Percentiles rank a stretch among this genome's conserved stretches.
Evolutionary conservation across 92 coral and sea anemone species (phyloP).

Genomic region (Micromussa lordhowensis): DNA sequence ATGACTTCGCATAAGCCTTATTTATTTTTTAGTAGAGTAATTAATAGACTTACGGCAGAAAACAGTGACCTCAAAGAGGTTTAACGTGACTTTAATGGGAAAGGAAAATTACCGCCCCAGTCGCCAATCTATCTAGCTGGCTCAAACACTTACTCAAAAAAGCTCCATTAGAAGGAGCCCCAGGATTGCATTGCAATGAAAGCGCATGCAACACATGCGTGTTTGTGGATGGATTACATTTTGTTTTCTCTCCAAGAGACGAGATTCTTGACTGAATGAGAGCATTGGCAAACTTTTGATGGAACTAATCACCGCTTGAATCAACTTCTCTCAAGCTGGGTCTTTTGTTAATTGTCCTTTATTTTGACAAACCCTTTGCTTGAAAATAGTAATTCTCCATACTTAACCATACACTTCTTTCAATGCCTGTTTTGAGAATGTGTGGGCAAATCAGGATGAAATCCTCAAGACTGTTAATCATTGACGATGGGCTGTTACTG

Average conservation of each 20-base stretch:
- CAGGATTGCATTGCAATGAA: not conserved
- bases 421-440: too few species aligned
- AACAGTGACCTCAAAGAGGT: not conserved
- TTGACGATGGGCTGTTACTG: too few species aligned
- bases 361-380: not conserved
- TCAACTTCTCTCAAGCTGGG: not conserved
- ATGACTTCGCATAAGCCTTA: not conserved
- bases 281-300: not conserved
- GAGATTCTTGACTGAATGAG: not conserved
- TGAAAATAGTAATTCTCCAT: too few species aligned
- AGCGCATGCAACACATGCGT: not conserved
- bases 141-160: not conserved
- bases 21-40: slow-evolving; percentile 2
- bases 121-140: not conserved
- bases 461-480: too few species aligned
- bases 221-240: not conserved
- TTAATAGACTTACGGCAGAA: not conserved
- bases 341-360: not conserved
- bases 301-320: not conserved
- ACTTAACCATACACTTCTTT: too few species aligned
- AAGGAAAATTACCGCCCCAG: not conserved
- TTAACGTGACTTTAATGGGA: not conserved
- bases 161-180: not conserved
- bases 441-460: too few species aligned
- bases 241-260: not conserved